These are phyloP conservation scores for Sebastes cheni DNA, from an alignment of 2,797 vertebrate species.

Conservation along the genomic window DNA sequence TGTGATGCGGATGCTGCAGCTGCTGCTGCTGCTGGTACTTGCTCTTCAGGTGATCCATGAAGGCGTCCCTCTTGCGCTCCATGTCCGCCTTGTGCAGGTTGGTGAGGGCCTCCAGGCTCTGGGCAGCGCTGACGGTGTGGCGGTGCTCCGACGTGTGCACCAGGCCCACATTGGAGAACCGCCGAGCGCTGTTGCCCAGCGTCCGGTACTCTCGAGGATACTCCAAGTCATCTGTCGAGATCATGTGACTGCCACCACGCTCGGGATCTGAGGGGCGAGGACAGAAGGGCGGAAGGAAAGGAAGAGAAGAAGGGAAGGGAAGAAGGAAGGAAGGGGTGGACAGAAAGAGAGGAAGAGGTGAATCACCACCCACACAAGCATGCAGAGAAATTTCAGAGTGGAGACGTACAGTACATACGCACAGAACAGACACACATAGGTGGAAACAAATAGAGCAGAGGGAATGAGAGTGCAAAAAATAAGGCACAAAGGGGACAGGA, in stretches of 20 bases:
- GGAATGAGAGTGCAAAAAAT: slow-evolving; percentile 43
- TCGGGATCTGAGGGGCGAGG: slow-evolving; percentile 86
- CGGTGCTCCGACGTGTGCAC: slow-evolving; percentile 97
- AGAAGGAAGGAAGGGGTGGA: slow-evolving; percentile 21
- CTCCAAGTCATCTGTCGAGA: slow-evolving; percentile 96
- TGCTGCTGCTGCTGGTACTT: slow-evolving; percentile 91
- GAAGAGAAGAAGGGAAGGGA: neutral
- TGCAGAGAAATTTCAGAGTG: slow-evolving; percentile 59
- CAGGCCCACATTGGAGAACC: slow-evolving; percentile 98
- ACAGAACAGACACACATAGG: slow-evolving; percentile 63
- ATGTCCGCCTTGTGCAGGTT: slow-evolving; percentile 96
- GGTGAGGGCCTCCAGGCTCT: slow-evolving; percentile 96
- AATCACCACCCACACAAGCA: slow-evolving; percentile 54
- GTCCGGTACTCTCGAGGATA: slow-evolving; percentile 96
- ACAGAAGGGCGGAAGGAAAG: slow-evolving; percentile 2
- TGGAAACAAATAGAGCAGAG: slow-evolving; percentile 68
- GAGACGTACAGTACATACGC: slow-evolving; percentile 35
- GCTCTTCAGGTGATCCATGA: slow-evolving; percentile 99
- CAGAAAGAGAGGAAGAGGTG: slow-evolving; percentile 40
- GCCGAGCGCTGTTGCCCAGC: slow-evolving; percentile 91
- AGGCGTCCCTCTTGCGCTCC: slow-evolving; percentile 95
- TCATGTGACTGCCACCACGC: slow-evolving; percentile 94
- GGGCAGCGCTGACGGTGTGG: slow-evolving; percentile 95
- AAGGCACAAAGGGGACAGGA: slow-evolving; percentile 37
- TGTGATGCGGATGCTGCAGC: slow-evolving; percentile 76